Percentiles rank a stretch among this genome's conserved stretches.
Conservation (phyloP, 1,140 invertebrate species). For the Lasioglossum albipes region DNA sequence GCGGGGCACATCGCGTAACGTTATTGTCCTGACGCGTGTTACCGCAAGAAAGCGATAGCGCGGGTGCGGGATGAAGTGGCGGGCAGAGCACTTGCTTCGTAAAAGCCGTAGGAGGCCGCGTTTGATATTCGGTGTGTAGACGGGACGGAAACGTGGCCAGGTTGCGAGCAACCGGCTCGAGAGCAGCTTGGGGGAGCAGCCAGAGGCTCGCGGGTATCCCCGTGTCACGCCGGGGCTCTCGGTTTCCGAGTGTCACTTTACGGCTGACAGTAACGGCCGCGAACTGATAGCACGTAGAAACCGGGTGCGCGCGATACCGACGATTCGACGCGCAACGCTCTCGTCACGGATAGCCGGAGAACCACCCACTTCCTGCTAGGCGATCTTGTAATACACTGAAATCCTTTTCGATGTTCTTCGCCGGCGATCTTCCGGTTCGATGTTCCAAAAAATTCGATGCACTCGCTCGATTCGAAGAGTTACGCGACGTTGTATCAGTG, state of each 20-base stretch:
- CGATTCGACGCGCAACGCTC: constrained; percentile 10
- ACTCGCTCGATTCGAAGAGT: too few relatives aligned
- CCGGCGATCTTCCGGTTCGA: too few relatives aligned
- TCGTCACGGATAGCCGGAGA: too few relatives aligned
- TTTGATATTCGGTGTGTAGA: constrained; percentile 31
- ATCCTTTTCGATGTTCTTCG: too few relatives aligned
- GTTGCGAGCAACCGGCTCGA: constrained; percentile 14
- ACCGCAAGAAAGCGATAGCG: constrained; percentile 47
- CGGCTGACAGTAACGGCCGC: constrained; percentile 14
- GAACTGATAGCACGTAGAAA: constrained; percentile 17
- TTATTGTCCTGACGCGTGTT: constrained; percentile 40
- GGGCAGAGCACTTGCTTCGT: not conserved
- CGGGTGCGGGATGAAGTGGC: not conserved
- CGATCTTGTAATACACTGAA: too few relatives aligned
- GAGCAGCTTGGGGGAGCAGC: not conserved
- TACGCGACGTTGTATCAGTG: too few relatives aligned
- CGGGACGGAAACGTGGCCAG: constrained; percentile 23
- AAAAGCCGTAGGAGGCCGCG: constrained; percentile 8
- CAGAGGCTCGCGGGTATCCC: not conserved
- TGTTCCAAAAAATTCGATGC: too few relatives aligned
- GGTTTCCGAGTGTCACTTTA: constrained; percentile 23
- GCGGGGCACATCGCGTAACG: constrained; percentile 9
- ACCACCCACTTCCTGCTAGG: too few relatives aligned
- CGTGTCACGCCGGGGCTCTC: not conserved
- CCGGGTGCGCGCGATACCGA: not conserved